These are phyloP conservation scores for Danio choprae DNA, from an alignment of 2,797 vertebrate genomes.

Conservation along the genomic window DNA sequence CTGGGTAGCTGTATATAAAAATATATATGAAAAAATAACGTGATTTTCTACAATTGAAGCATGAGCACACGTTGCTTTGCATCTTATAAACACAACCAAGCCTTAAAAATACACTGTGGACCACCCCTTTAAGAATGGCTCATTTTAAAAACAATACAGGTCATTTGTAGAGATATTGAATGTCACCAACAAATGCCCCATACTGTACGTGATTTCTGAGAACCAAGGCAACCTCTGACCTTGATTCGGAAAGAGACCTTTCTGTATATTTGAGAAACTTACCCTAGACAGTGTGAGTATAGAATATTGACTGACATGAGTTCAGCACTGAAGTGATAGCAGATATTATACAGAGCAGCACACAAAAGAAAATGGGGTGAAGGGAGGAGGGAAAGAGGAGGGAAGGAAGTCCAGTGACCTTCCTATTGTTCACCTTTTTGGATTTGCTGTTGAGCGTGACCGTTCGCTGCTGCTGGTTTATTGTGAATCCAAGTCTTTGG, in stretches of 20 bases:
- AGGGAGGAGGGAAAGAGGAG: constrained; percentile 17
- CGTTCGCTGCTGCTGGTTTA: constrained; percentile 20
- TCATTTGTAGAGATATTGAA: not conserved
- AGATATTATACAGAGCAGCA: constrained; percentile 1
- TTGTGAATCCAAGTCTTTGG: constrained; percentile 37
- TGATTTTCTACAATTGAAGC: too few species aligned
- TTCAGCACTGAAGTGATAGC: not conserved
- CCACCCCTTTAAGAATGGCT: not conserved
- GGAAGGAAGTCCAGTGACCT: constrained; percentile 61
- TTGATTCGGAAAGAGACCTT: not conserved
- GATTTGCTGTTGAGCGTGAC: constrained; percentile 40
- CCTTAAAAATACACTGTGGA: too few species aligned
- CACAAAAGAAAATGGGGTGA: not conserved
- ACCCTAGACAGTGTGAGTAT: not conserved
- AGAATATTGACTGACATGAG: not conserved
- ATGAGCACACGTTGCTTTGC: too few species aligned
- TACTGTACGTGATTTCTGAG: not conserved
- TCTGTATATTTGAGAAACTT: not conserved
- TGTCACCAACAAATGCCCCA: not conserved
- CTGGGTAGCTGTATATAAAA: too few species aligned
- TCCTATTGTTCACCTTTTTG: constrained; percentile 67
- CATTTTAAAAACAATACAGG: not conserved
- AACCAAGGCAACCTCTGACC: constrained; percentile 6
- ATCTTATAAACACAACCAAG: too few species aligned
- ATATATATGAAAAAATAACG: too few species aligned